Conservation (phyloP, 2,888 invertebrate species). For the Chalcosyrphus nemorum region DNA sequence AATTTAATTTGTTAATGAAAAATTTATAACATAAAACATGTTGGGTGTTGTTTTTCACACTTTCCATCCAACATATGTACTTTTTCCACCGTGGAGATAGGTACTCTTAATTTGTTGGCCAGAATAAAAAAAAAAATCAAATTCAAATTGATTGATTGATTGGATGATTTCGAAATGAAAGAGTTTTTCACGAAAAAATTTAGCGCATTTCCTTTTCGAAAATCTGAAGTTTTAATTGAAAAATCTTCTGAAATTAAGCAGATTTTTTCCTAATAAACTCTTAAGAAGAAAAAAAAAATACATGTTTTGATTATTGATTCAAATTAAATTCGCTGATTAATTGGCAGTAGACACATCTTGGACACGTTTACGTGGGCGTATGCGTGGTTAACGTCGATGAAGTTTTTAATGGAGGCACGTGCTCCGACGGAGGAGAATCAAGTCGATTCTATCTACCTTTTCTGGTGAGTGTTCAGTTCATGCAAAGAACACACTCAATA, state of each 20-base stretch:
- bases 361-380: background rate
- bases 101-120: background rate
- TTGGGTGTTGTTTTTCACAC: background rate
- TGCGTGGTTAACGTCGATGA: background rate
- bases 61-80: background rate
- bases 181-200: background rate
- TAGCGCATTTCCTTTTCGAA: background rate
- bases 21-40: slow-evolving; percentile 28
- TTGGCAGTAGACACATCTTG: background rate
- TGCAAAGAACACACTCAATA: background rate
- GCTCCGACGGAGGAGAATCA: background rate
- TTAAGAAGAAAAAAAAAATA: background rate
- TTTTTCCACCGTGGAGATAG: too few species aligned
- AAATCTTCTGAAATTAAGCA: slow-evolving; percentile 28
- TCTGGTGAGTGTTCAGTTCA: background rate
- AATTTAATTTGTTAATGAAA: slow-evolving; percentile 51
- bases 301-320: slow-evolving; percentile 23
- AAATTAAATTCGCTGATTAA: slow-evolving; percentile 23
- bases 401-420: slow-evolving; percentile 19
- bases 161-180: slow-evolving; percentile 5
- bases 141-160: slow-evolving; percentile 19
- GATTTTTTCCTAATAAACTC: background rate
- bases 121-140: too few species aligned
- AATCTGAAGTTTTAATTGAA: slow-evolving; percentile 26
- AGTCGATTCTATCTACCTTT: background rate